These are phyloP conservation scores for Trochalopteron elliotii DNA, from an alignment of 2,113 vertebrate genomes.

Conservation along the genomic window DNA sequence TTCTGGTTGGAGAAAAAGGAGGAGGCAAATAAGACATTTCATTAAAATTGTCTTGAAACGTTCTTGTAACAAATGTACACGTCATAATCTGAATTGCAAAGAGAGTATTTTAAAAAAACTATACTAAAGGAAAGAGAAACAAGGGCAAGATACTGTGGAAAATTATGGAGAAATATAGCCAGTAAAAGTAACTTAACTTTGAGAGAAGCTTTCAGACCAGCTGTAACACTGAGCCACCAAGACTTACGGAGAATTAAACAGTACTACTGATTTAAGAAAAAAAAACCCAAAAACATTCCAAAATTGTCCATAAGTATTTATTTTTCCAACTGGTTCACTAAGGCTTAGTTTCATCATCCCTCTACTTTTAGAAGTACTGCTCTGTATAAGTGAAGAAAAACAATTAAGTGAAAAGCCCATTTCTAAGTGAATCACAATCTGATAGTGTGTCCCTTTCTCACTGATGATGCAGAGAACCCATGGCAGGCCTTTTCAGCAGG, in stretches of 20 bases:
- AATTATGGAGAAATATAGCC: background rate
- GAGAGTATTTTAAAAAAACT: background rate
- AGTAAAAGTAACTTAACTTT: background rate
- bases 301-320: background rate
- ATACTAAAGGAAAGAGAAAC: background rate
- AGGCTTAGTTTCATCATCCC: background rate
- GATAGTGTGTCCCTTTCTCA: background rate
- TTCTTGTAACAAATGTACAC: background rate
- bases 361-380: background rate
- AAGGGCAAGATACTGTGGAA: background rate
- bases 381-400: background rate
- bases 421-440: background rate
- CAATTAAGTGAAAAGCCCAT: background rate
- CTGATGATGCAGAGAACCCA: rapidly evolving
- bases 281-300: background rate
- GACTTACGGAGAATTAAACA: background rate
- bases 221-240: background rate
- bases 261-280: background rate
- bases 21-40: background rate
- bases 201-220: background rate
- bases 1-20: background rate
- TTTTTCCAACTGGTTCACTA: background rate
- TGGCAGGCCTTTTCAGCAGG: background rate
- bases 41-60: background rate
- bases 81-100: background rate